Evolutionary conservation across 2,797 vertebrate genomes (phyloP), one percentile per base, ranked within the genome.

Genomic region (Rhinophrynus dorsalis): DNA sequence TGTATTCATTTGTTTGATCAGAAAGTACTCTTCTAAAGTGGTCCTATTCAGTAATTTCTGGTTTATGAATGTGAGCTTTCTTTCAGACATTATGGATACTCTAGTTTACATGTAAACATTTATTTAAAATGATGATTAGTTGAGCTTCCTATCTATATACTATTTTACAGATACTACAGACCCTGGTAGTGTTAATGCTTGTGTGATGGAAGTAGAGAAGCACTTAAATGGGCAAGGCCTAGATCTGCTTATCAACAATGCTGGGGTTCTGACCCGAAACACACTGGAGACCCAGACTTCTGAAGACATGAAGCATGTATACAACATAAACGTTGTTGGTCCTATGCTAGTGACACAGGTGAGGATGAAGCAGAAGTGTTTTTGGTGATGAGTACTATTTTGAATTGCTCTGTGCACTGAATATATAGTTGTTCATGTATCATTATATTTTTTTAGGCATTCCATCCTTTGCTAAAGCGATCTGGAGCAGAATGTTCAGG

Each of bases 161-260:
- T 55, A 3, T 29, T 56, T 33, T 24, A 1, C 23, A 78, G 77
- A 79, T 42, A 13, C 68, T 50, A 74, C 72, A 0, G 23, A 74
- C n/a, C 15, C 21, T 20, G 44, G 12, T 5, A 79, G 72, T 9
- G 48, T 79, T 18, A 32, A 27, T 9, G 23, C 44, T 2, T 59
- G 59, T 2, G 68, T 64, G 27, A 44, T 59, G 45, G 40, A 75
- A 2, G 68, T 66, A 1, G 50, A 59, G 38, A 61, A 65, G 40
- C 51, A 55, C 40, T 27, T 79, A 23, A 66, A 57, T 20, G 56
- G n/a, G 20, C 56, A 11, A 0, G 68, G 72, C 2, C 74, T 84
- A 8, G 80, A 50, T 33, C 61, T 84, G 10, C 73, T 84, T 35
- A 70, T 84, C 66, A 84, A 76, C 71, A 81, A 81, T 0, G 78